phyloP scores from a whole-genome alignment of 92 coral and sea anemone genomes.

The Chrysogorgia sp. region DNA sequence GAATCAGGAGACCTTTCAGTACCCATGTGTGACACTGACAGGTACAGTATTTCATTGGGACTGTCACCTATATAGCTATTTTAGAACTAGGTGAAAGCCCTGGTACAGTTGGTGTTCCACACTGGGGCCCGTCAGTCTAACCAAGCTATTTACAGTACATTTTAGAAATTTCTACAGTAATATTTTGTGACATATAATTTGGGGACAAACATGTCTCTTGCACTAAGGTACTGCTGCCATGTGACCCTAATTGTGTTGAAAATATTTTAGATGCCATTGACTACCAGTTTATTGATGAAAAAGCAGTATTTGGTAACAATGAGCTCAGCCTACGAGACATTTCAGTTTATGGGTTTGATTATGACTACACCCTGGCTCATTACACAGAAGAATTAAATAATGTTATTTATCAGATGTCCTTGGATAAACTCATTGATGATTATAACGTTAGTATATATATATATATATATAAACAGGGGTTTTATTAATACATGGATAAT shows the following conservation, averaged over 20 bases:
- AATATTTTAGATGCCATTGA: conserved; percentile 65
- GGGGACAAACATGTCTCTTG: too few species aligned
- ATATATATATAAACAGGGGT: too few species aligned
- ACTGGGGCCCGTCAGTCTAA: neutral
- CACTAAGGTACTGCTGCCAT: too few species aligned
- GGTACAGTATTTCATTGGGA: too few species aligned
- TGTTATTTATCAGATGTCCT: conserved; percentile 87
- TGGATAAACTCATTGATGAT: conserved; percentile 70
- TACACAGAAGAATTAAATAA: conserved; percentile 84
- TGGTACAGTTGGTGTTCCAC: neutral
- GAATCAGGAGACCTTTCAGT: too few species aligned
- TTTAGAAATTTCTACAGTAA: neutral
- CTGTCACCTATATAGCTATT: too few species aligned
- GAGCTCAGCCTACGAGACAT: conserved; percentile 89
- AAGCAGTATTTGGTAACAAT: conserved; percentile 91
- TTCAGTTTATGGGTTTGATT: conserved; percentile 96
- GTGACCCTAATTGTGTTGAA: neutral
- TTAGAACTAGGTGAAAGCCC: too few species aligned
- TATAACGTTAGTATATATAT: conserved; percentile 73
- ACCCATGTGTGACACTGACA: too few species aligned
- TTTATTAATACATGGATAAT: too few species aligned
- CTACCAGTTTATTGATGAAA: conserved; percentile 64
- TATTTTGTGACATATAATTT: too few species aligned
- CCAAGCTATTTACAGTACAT: neutral
- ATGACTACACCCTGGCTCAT: conserved; percentile 93